phyloP scores from a whole-genome alignment of 1,140 invertebrate genomes.

The Trachymyrmex cornetzi region DNA sequence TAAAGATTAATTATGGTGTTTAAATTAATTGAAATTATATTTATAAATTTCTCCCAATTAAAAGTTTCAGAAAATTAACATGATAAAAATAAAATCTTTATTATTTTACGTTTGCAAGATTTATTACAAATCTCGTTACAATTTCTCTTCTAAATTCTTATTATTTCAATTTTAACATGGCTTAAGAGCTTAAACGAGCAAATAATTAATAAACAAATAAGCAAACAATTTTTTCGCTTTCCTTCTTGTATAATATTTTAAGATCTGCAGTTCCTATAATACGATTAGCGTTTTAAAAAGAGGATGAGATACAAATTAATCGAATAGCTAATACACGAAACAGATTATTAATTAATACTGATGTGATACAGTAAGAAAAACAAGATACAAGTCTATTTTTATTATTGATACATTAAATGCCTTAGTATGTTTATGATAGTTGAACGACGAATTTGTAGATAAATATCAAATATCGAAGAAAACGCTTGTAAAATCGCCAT shows the following conservation, averaged over 20 bases:
- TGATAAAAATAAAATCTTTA: neutral
- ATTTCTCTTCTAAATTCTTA: neutral
- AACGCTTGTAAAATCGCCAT: conserved; percentile 12
- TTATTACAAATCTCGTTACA: neutral
- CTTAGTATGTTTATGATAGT: neutral
- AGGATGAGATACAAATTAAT: neutral
- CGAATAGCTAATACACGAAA: neutral
- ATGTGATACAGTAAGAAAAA: neutral
- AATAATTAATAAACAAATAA: neutral
- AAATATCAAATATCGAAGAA: neutral
- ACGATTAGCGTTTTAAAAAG: neutral
- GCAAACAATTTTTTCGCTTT: neutral
- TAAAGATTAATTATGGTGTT: neutral
- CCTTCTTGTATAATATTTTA: neutral
- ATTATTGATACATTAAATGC: neutral
- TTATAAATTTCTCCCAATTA: neutral
- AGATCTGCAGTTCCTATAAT: neutral
- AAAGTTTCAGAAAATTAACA: neutral
- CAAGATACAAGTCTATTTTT: neutral
- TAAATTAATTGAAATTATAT: neutral
- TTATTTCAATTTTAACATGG: neutral
- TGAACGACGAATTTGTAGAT: neutral
- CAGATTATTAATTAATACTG: neutral
- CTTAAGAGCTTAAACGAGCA: neutral
- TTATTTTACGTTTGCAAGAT: neutral